These are phyloP conservation scores for Rhegmatorhina hoffmannsi DNA, from an alignment of 2,113 vertebrate genomes.

Conservation along the genomic window DNA sequence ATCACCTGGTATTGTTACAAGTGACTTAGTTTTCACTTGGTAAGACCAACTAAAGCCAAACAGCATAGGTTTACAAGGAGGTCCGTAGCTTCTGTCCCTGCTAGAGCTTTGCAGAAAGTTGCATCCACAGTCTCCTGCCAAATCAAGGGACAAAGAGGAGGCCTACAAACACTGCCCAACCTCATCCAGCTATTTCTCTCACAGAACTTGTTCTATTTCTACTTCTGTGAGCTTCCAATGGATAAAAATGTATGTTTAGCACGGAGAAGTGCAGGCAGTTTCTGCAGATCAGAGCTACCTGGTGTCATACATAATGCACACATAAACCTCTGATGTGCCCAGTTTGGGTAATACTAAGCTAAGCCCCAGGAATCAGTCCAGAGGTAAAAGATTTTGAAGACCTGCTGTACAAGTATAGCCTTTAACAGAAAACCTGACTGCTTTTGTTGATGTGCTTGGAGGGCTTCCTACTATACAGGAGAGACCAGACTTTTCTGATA, in stretches of 20 bases:
- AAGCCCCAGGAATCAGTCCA: not conserved
- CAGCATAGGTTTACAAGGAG: not conserved
- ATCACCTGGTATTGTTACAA: not conserved
- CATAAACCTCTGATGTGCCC: not conserved
- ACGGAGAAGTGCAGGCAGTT: not conserved
- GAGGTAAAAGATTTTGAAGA: not conserved
- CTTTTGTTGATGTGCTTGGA: not conserved
- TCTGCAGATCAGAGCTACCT: not conserved
- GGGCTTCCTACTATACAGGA: not conserved
- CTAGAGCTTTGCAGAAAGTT: not conserved
- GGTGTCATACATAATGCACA: fast-evolving
- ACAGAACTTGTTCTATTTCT: not conserved
- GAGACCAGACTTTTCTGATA: not conserved
- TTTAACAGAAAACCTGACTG: not conserved
- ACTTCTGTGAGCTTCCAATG: not conserved
- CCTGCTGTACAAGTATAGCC: not conserved
- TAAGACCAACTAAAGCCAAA: not conserved
- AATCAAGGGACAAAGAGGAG: not conserved
- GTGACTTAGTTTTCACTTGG: not conserved
- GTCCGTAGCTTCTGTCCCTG: not conserved
- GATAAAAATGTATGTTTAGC: not conserved
- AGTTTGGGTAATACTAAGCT: not conserved
- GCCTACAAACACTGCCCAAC: not conserved
- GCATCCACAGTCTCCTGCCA: not conserved
- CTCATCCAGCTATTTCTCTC: not conserved